Evolutionary conservation across 1,140 invertebrate species (phyloP).

Genomic region (Drosophila oshimai): DNA sequence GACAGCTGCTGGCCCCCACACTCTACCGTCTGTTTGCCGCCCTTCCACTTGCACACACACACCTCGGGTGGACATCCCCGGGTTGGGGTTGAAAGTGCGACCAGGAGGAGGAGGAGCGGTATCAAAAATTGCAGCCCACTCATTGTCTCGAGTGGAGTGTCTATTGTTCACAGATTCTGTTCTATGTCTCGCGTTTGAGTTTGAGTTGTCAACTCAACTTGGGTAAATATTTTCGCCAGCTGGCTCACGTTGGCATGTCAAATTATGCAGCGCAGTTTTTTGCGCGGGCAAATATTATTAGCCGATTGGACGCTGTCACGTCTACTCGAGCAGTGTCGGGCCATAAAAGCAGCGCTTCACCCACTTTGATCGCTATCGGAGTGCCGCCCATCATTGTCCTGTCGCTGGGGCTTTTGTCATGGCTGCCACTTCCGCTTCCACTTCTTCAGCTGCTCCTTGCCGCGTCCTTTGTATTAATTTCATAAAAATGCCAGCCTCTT

Average conservation of each 20-base stretch:
- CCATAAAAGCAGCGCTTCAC: conserved; percentile 11
- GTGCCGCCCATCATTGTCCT: conserved; percentile 57
- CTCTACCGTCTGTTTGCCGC: conserved; percentile 94
- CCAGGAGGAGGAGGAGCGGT: conserved; percentile 1
- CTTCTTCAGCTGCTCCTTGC: conserved; percentile 24
- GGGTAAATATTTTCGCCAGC: conserved; percentile 26
- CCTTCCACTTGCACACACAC: conserved; percentile 95
- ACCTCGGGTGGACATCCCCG: conserved; percentile 87
- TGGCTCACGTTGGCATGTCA: conserved; percentile 74
- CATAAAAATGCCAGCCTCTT: conserved; percentile 75
- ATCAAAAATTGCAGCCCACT: background rate
- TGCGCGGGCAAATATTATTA: conserved; percentile 61
- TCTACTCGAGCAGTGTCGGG: conserved; percentile 33
- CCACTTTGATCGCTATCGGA: conserved; percentile 43
- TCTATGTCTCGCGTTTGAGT: background rate
- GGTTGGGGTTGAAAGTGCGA: conserved; percentile 46
- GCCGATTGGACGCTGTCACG: conserved; percentile 42
- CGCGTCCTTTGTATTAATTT: conserved; percentile 73
- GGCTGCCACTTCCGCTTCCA: conserved; percentile 27
- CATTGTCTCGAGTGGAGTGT: conserved; percentile 32
- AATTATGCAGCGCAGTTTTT: conserved; percentile 40
- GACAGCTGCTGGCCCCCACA: conserved; percentile 90
- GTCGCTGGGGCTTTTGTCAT: conserved; percentile 40
- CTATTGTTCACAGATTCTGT: background rate
- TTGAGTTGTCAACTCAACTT: background rate